Evolutionary conservation across 2,797 vertebrate species (phyloP).

Genomic region (Leptoclinus maculatus): DNA sequence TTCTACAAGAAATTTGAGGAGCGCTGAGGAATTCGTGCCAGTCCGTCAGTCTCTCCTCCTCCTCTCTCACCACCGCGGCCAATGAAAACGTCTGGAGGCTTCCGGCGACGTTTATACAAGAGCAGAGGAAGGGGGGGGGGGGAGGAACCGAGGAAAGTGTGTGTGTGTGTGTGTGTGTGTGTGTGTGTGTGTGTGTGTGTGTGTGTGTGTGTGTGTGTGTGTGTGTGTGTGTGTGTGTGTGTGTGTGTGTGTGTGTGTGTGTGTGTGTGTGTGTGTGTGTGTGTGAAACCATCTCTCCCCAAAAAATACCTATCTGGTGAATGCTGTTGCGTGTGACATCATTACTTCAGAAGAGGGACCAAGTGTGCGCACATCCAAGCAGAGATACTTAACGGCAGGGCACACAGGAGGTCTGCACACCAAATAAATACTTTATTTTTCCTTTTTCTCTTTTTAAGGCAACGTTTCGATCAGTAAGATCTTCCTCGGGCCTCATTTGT

Average conservation of each 20-base stretch:
- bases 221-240: background rate
- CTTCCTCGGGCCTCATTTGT: background rate
- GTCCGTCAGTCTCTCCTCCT: conserved; percentile 55
- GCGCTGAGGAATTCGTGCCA: conserved; percentile 81
- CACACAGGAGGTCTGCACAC: background rate
- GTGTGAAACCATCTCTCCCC: background rate
- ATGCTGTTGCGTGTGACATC: background rate
- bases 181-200: background rate
- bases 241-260: background rate
- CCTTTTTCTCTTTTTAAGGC: background rate
- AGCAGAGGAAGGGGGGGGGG: conserved; percentile 27
- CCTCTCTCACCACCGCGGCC: conserved; percentile 62
- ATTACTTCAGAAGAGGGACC: background rate
- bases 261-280: background rate
- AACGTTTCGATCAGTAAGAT: background rate
- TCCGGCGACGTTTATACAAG: conserved; percentile 42
- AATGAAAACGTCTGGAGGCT: conserved; percentile 69
- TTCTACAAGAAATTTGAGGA: conserved; percentile 82
- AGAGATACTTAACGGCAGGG: background rate
- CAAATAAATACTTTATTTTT: background rate
- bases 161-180: background rate
- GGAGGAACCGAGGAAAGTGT: conserved; percentile 22
- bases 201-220: background rate
- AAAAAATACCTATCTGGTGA: no score
- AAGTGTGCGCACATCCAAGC: background rate